Percentiles rank a stretch among this genome's conserved stretches.
Conservation (phyloP, 2,113 vertebrate species). For the Ciconia boyciana region DNA sequence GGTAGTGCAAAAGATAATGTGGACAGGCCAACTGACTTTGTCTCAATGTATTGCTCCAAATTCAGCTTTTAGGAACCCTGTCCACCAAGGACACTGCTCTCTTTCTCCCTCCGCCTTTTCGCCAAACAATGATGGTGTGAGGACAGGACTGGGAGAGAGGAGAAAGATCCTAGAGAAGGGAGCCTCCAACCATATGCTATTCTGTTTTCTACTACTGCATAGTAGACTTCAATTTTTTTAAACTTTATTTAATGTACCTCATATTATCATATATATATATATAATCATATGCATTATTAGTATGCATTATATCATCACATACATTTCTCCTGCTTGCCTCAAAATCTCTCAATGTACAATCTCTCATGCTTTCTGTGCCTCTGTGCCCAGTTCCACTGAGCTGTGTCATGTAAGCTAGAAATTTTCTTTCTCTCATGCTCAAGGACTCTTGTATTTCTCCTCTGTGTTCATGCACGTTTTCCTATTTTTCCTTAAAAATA, state of each 20-base stretch:
- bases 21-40: neutral
- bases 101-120: neutral
- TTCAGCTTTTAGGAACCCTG: neutral
- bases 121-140: neutral
- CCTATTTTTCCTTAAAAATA: neutral
- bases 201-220: neutral
- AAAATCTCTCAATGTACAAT: fast-evolving
- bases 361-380: neutral
- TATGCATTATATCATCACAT: neutral
- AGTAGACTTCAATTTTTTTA: neutral
- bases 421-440: neutral
- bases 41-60: neutral
- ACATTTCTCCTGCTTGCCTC: neutral
- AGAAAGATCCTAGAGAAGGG: neutral
- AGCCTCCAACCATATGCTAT: fast-evolving
- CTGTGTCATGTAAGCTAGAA: neutral
- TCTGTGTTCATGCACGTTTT: neutral
- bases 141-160: neutral
- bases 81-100: neutral
- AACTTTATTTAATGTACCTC: neutral
- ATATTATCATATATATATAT: neutral
- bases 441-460: neutral
- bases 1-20: neutral
- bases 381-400: neutral
- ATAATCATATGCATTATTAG: neutral